These are phyloP conservation scores for Alaudala cheleensis DNA, from an alignment of 2,113 vertebrate species.

Conservation along the genomic window DNA sequence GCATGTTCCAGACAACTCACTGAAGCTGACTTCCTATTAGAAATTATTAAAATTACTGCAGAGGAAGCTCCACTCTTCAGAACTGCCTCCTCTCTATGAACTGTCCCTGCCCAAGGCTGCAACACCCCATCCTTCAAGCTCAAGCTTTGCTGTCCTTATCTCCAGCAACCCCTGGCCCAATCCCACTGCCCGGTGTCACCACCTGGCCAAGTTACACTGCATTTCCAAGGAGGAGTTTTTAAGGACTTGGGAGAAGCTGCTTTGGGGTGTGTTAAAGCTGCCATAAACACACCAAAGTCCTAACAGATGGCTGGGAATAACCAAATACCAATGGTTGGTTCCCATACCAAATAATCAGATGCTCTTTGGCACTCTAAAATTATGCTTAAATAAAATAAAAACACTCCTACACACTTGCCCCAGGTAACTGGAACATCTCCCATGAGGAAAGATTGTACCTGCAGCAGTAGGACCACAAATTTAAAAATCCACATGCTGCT, in stretches of 20 bases:
- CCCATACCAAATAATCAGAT: neutral
- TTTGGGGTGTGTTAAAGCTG: neutral
- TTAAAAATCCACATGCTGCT: neutral
- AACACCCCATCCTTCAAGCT: neutral
- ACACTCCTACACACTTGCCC: accelerated
- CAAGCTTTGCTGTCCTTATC: neutral
- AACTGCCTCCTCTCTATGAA: neutral
- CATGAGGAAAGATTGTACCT: neutral
- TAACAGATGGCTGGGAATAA: neutral
- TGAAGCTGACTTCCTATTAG: neutral
- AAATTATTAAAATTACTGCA: accelerated
- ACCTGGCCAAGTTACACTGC: neutral
- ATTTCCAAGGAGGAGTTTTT: neutral
- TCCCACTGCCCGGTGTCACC: neutral
- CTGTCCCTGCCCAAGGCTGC: neutral
- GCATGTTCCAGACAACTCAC: neutral
- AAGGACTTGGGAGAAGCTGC: neutral
- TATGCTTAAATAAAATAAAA: neutral
- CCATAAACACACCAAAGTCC: neutral
- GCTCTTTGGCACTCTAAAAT: neutral
- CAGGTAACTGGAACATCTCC: neutral
- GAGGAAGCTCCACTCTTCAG: neutral
- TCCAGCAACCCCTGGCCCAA: neutral
- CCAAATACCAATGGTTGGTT: neutral
- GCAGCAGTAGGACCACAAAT: neutral